Evolutionary conservation across 2,888 invertebrate genomes (phyloP).

Genomic region (Phrixothrix hirtus): DNA sequence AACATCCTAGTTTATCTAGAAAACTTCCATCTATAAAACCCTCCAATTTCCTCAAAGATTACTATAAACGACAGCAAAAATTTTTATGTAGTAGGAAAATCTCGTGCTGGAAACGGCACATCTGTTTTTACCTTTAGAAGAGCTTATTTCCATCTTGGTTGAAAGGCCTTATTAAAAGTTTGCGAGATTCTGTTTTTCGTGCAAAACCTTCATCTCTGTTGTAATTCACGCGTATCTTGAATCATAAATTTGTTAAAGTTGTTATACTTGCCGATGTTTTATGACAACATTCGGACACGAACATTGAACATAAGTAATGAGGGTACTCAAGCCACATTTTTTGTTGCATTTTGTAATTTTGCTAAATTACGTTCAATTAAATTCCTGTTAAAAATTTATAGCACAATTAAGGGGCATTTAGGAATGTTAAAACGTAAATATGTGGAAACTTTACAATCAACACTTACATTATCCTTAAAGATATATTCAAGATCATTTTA

Average conservation of each 20-base stretch:
- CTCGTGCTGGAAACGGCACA: conserved; percentile 20
- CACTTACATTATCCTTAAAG: too few relatives aligned
- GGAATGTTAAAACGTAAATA: too few relatives aligned
- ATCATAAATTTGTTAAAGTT: conserved; percentile 27
- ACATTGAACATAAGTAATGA: conserved; percentile 35
- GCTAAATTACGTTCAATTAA: too few relatives aligned
- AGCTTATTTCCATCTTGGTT: conserved; percentile 27
- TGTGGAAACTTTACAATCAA: too few relatives aligned
- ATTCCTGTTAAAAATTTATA: too few relatives aligned
- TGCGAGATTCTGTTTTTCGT: conserved; percentile 20
- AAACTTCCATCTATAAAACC: conserved; percentile 15
- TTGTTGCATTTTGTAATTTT: too few relatives aligned
- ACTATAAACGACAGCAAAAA: conserved; percentile 21
- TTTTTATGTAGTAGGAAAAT: conserved; percentile 19
- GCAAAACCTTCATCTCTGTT: conserved; percentile 20
- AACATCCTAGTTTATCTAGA: conserved; percentile 7
- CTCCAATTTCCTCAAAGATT: conserved; percentile 23
- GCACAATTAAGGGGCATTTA: too few relatives aligned
- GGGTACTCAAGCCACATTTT: conserved; percentile 18
- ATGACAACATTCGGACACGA: conserved; percentile 35
- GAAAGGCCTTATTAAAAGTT: conserved; percentile 27
- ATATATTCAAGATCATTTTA: too few relatives aligned
- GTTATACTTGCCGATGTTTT: conserved; percentile 28
- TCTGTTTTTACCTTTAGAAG: conserved; percentile 27
- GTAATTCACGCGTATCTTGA: conserved; percentile 26